A percentile compares a stretch with the other conserved stretches of the same genome.
Evolutionary conservation across 1,140 invertebrate genomes (phyloP).

Genomic region (Eriocheir sinensis): DNA sequence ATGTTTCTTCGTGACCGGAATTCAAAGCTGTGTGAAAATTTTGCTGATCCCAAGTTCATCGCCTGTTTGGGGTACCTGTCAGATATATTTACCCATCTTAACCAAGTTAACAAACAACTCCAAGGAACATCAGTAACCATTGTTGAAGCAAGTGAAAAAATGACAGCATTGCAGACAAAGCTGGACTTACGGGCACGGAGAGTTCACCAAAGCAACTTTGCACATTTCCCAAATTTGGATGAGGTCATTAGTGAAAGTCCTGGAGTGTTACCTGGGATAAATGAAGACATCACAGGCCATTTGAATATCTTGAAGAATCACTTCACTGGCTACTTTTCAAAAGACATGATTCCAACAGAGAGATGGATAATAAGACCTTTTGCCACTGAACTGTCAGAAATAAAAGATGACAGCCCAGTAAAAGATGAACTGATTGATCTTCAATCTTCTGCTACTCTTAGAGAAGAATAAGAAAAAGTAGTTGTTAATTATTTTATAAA

Average conservation of each 20-base stretch:
- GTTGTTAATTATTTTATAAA: conserved; percentile 11
- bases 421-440: conserved; percentile 46
- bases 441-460: conserved; percentile 37
- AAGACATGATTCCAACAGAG: conserved; percentile 56
- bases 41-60: conserved; percentile 54
- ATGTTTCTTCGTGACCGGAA: conserved; percentile 49
- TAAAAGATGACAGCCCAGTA: conserved; percentile 39
- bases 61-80: conserved; percentile 37
- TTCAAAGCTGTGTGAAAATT: conserved; percentile 54
- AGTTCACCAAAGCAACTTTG: conserved; percentile 52
- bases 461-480: not conserved
- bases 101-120: conserved; percentile 62
- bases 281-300: conserved; percentile 38
- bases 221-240: conserved; percentile 62
- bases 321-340: conserved; percentile 39
- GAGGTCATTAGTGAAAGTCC: conserved; percentile 54
- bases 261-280: conserved; percentile 57
- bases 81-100: conserved; percentile 60
- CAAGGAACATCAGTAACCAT: conserved; percentile 58
- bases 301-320: conserved; percentile 47
- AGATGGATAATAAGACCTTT: no score
- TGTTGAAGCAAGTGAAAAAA: conserved; percentile 54
- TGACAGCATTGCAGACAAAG: conserved; percentile 54
- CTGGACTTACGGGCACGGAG: conserved; percentile 46
- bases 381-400: conserved; percentile 43